Base-by-base conservation (phyloP, 2,113 vertebrate genomes). In the Sphaerodactylus townsendi region DNA sequence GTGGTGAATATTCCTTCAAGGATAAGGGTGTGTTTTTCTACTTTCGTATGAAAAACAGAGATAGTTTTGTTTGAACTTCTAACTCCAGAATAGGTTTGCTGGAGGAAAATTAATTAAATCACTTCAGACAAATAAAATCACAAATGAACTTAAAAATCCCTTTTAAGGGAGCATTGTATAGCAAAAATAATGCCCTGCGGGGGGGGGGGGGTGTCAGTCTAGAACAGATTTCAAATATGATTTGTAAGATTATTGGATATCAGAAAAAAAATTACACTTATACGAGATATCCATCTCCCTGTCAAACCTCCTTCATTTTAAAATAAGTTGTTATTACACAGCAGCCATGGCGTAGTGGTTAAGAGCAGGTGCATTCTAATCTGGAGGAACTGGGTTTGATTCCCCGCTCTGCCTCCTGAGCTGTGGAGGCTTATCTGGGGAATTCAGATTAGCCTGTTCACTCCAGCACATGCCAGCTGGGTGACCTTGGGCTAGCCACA, bases 1-100 rank as follows among this genome's bases (percentile, higher is more conserved):
- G 11, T 62, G 86, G 46, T 23, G 0, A 0, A 19, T 72, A 14
- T 2, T 10, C 17, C 11, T 88, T 85, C 75, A 1, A 1, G 39
- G 37, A 78, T 62, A 90, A 83, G 46, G 21, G 25, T 81, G 46
- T 56, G 14, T 81, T 81, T 33, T 15, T 19, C 85, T 0, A 0
- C 37, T 86, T 83, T 87, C 23, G 48, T 85, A 37, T 15, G 46
- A 53, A 82, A 50, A 86, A 56, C 8, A 19, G 53, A 25, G 50
- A 28, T 21, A 71, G 28, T 3, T 69, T 50, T 35, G 21, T 30
- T 68, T 56, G 48, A 71, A 21, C 35, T 1, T 71, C 15, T 39
- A 59, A n/a, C 35, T 72, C 68, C 21, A 30, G 46, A 70, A 33
- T 39, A 70, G 21, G 53, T 14, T 64, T 10, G 13, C 35, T 39